These are phyloP conservation scores for Spodoptera picta DNA, from an alignment of 2,888 invertebrate species.

Conservation along the genomic window DNA sequence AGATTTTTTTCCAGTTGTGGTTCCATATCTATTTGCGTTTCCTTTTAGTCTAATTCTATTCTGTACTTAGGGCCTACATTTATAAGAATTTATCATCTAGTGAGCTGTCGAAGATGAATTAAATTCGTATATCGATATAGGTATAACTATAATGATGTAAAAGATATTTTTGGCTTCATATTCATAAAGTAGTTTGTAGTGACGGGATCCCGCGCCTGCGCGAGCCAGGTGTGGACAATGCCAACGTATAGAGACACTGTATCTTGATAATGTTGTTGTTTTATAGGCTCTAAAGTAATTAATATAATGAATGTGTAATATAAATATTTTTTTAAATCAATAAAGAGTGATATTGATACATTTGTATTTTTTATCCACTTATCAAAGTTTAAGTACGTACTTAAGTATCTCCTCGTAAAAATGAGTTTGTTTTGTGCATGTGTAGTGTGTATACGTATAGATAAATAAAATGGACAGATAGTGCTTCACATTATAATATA, in stretches of 20 bases:
- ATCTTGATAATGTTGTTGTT: constrained; percentile 81
- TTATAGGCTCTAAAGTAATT: constrained; percentile 80
- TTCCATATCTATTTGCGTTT: constrained; percentile 66
- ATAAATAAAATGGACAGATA: constrained; percentile 28
- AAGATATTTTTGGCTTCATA: constrained; percentile 82
- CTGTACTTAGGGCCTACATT: constrained; percentile 83
- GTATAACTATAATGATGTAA: constrained; percentile 76
- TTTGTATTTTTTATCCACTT: constrained; percentile 50
- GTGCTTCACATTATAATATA: constrained; percentile 43
- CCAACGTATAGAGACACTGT: constrained; percentile 68
- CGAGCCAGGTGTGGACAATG: constrained; percentile 55
- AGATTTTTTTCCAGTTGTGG: constrained; percentile 67
- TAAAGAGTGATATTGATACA: constrained; percentile 86
- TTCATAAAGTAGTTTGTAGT: constrained; percentile 69
- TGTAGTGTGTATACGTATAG: no score
- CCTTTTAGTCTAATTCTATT: constrained; percentile 71
- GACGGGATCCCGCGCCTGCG: constrained; percentile 55
- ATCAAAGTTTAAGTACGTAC: no score
- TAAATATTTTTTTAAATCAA: constrained; percentile 88
- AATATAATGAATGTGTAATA: constrained; percentile 86
- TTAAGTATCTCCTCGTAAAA: no score
- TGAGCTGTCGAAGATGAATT: constrained; percentile 69
- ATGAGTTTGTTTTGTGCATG: no score
- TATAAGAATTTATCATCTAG: constrained; percentile 70
- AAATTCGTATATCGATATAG: constrained; percentile 73